phyloP scores from a whole-genome alignment of 2,113 vertebrate genomes.

The Channa maculata region DNA sequence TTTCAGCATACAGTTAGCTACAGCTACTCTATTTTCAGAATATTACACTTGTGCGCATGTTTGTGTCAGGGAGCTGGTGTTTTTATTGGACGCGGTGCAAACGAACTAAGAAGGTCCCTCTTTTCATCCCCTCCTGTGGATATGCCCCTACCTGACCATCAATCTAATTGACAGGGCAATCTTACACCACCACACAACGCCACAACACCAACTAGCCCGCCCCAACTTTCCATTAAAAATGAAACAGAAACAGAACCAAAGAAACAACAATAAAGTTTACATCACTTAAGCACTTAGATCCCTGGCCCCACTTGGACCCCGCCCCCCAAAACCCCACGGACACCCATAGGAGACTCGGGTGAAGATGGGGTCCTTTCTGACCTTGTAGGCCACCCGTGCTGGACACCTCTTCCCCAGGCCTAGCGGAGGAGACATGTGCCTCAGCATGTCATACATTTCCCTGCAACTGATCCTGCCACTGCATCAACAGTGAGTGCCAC shows the following conservation, averaged over 20 bases:
- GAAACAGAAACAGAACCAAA: slow-evolving; percentile 74
- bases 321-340: slow-evolving; percentile 11
- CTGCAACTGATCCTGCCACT: slow-evolving; percentile 98
- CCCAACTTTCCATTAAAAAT: slow-evolving; percentile 67
- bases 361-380: slow-evolving; percentile 83
- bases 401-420: slow-evolving; percentile 98
- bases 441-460: slow-evolving; percentile 99
- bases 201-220: slow-evolving; percentile 80
- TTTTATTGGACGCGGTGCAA: slow-evolving; percentile 72
- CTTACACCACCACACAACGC: slow-evolving; percentile 75
- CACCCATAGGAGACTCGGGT: slow-evolving; percentile 58
- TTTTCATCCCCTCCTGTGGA: slow-evolving; percentile 84
- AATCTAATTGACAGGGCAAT: slow-evolving; percentile 45
- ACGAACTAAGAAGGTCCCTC: slow-evolving; percentile 86
- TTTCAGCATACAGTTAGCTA: no score
- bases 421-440: slow-evolving; percentile 97
- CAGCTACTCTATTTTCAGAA: background rate
- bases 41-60: slow-evolving; percentile 16
- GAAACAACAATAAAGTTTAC: slow-evolving; percentile 83
- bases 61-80: slow-evolving; percentile 9
- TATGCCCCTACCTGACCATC: slow-evolving; percentile 43
- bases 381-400: slow-evolving; percentile 97
- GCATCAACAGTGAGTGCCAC: slow-evolving; percentile 82
- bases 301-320: slow-evolving; percentile 31
- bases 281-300: slow-evolving; percentile 69